Percentiles rank a stretch among this genome's conserved stretches.
Conservation (phyloP, 2,888 invertebrate species). For the Molorchus minor region DNA sequence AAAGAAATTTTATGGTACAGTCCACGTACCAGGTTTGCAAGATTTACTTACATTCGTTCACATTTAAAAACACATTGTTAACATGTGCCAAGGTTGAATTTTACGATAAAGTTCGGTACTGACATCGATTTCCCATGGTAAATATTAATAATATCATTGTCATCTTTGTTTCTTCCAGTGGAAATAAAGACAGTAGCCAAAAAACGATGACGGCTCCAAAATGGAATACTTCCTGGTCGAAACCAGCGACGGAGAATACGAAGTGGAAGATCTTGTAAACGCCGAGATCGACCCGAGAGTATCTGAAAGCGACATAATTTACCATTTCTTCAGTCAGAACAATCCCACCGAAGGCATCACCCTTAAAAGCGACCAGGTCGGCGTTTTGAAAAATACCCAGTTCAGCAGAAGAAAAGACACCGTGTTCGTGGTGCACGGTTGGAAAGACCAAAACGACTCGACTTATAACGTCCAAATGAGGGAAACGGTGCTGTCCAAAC, state of each 20-base stretch:
- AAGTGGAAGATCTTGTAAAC: slow-evolving; percentile 10
- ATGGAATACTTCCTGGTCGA: slow-evolving; percentile 15
- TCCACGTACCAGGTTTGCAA: no score
- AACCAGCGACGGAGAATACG: neutral
- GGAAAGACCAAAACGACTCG: slow-evolving; percentile 47
- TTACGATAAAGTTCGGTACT: no score
- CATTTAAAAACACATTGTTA: no score
- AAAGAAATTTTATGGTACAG: no score
- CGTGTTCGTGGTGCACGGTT: slow-evolving; percentile 55
- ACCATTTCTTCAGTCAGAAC: slow-evolving; percentile 45
- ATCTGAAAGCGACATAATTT: slow-evolving; percentile 40
- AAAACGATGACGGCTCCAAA: slow-evolving; percentile 1
- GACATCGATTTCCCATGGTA: no score
- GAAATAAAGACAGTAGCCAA: no score
- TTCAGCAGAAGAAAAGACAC: slow-evolving; percentile 44
- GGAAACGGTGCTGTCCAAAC: slow-evolving; percentile 40
- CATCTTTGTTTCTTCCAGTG: no score
- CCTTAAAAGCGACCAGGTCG: neutral
- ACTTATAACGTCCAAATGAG: slow-evolving; percentile 45
- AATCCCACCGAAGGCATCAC: slow-evolving; percentile 24
- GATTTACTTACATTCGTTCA: no score
- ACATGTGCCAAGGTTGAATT: no score
- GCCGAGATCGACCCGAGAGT: slow-evolving; percentile 13
- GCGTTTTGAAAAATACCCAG: slow-evolving; percentile 23
- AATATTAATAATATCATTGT: no score